Evolutionary conservation across 2,888 invertebrate genomes (phyloP), one percentile per base, ranked within the genome.

Genomic region (Lasioglossum pauxillum): DNA sequence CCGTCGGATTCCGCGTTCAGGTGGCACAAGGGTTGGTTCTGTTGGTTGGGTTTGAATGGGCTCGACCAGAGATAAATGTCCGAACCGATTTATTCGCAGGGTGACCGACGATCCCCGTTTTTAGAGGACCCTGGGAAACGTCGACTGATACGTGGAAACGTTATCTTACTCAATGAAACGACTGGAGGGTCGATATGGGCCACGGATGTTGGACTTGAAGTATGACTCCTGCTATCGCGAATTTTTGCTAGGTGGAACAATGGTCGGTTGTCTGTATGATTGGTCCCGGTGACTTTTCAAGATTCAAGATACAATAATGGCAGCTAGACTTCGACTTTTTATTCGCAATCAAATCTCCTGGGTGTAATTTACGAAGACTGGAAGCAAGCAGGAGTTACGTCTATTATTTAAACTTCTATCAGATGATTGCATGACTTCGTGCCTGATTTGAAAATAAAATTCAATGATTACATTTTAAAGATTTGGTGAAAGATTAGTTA

Each of bases 71-170:
- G 78, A 86, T n/a, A 72, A 49, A 83, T 76, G 74, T 57, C 67
- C 16, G 53, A 72, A 35, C 72, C 81, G 67, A 85, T 77, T 85
- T 79, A 69, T 78, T 80, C 72, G 72, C 74, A 83, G 31, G 31
- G 69, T 38, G 35, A 80, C 57, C 78, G 80, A 87, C 73, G 67
- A 73, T 73, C 31, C 69, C 72, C 60, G 73, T 87, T 80, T 80
- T 77, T 73, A 10, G 16, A 44, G 44, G 49, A 46, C 53, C n/a
- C 75, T 8, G 41, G 38, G 38, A n/a, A 74, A 64, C 38, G 46
- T 12, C 27, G n/a, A 27, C 41, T 41, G 57, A 80, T 38, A 46
- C 31, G 72, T n/a, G 84, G 19, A 71, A 69, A 75, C 46, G 69
- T 57, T 71, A 38, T 71, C 73, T 67, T 53, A 35, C 67, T 67